Evolutionary conservation across 2,113 vertebrate species (phyloP).

Genomic region (Elanoides forficatus): DNA sequence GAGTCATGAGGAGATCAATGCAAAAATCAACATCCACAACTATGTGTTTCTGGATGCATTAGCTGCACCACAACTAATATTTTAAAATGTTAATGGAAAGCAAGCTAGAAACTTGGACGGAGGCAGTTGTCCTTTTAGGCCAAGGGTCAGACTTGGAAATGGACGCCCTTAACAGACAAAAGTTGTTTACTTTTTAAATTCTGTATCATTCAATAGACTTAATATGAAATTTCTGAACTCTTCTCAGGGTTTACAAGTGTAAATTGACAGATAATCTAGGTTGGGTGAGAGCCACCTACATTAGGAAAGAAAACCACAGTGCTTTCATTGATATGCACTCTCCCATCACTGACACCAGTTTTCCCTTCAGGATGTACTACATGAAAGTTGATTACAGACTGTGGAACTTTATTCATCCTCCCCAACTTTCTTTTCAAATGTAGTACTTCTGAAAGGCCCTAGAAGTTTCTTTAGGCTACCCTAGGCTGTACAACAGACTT

Average conservation of each 20-base stretch:
- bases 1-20: not conserved
- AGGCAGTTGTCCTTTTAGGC: not conserved
- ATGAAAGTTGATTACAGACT: rapidly evolving
- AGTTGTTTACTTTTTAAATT: not conserved
- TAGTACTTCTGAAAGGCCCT: not conserved
- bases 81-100: not conserved
- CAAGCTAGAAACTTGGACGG: not conserved
- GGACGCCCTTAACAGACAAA: not conserved
- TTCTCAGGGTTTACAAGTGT: not conserved
- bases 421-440: not conserved
- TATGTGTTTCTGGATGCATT: not conserved
- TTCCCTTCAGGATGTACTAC: not conserved
- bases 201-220: not conserved
- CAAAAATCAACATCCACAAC: not conserved
- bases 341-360: not conserved
- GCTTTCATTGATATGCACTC: rapidly evolving
- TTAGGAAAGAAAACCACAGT: not conserved
- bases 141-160: not conserved
- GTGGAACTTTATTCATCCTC: not conserved
- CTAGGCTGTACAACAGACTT: not conserved
- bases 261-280: not conserved
- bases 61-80: not conserved
- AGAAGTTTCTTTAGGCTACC: rapidly evolving
- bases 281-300: not conserved
- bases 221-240: not conserved